Base-by-base conservation (phyloP, 2,113 vertebrate species). In the Chiloscyllium plagiosum region DNA sequence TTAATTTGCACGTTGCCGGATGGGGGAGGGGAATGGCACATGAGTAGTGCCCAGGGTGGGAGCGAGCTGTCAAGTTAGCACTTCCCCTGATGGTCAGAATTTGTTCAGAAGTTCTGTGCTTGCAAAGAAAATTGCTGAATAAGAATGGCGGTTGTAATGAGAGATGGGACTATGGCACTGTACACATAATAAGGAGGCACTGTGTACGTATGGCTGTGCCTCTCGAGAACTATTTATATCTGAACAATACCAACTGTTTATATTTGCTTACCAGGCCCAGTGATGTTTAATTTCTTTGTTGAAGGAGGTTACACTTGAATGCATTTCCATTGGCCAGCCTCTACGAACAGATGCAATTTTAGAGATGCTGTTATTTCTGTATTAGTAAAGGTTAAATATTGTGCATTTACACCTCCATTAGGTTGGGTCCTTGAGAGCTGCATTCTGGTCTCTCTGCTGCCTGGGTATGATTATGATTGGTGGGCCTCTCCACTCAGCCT, bases 391-490 rank as follows among this genome's bases (percentile, higher is more conserved):
- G 85, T 80, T 96, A 93, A 52, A 83, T 47, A 72, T 83, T 85
- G 95, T 66, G n/a, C n/a, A 56, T n/a, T 95, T 96, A 92, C 96
- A 92, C 96, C 78, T 96, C 93, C 96, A 96, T 96, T 96, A 96
- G 80, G 29, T 50, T 50, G 72, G 89, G 96, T 96, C 96, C 96
- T 97, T 97, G 96, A 96, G 96, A 93, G 24, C 69, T 29, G 69
- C 42, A 72, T 95, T 85, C 94, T 94, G 42, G 24, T 95, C 17
- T 96, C 96, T 76, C 26, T 86, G 96, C 95, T 96, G 76, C 56
- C 96, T 94, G 96, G 96, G 96, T 97, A 95, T 96, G 96, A 96
- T 96, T 96, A 97, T 97, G 97, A 97, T 96, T 96, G 96, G 96
- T 96, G 96, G 96, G 95, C 50, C 37, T 95, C 72, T 96, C 95